Evolutionary conservation across 2,797 vertebrate species (phyloP), one percentile per base, ranked within the genome.

Genomic region (Syngnathus acus): DNA sequence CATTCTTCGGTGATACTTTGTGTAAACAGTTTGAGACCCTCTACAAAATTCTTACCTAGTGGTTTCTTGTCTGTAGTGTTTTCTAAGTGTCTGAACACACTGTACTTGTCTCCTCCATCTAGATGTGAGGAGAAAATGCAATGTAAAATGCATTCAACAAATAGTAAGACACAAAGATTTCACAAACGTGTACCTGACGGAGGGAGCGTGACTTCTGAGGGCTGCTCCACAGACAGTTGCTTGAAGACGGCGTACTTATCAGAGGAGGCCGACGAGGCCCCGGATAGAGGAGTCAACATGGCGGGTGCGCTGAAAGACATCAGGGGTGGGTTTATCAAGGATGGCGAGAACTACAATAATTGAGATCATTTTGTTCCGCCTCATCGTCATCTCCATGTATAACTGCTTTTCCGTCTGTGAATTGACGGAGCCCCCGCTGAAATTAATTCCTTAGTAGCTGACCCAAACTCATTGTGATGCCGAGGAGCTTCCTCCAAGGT

Each of bases 241-340:
- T 98, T 98, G 86, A 99, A 98, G 68, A 87, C 97, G 58, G 96
- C 95, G 17, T 99, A 99, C 79, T 96, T 98, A 88, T 99, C 97
- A 64, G 89, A 82, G 23, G 93, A 89, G 1, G 89, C 43, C 0
- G 84, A 77, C 79, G 93, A 92, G 43, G 87, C 89, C 64, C 96
- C 95, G 70, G 95, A 91, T 62, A 97, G 86, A n/a, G 96, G 95
- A 79, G 94, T 93, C 84, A 98, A 89, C 89, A 98, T 89, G 71
- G 93, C 81, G 70, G 94, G 87, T 58, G 88, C 87, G 77, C 96
- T 99, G 80, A 83, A 42, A 76, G 74, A 72, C 78, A 85, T 62
- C 75, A 69, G 37, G 47, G 32, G 4, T 32, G 32, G 32, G 32
- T 32, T 32, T 32, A 32, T 32, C 32, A 32, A 32, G 32, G 32